Evolutionary conservation across 2,888 invertebrate genomes (phyloP).

Genomic region (Acrobasis repandana): DNA sequence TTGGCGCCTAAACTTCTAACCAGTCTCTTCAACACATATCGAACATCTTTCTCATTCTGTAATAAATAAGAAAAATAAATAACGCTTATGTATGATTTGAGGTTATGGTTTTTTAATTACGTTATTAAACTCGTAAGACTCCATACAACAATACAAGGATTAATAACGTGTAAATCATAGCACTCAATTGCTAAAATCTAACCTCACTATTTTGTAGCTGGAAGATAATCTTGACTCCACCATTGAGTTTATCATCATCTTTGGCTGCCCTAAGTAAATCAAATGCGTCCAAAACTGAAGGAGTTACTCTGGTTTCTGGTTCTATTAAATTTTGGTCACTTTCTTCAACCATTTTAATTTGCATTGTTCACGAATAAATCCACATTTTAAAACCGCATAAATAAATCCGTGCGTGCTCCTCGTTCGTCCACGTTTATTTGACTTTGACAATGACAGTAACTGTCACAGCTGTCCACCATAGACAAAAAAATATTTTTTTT

Average conservation of each 20-base stretch:
- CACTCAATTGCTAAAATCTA: slow-evolving; percentile 40
- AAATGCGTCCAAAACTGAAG: slow-evolving; percentile 72
- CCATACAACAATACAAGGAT: not conserved
- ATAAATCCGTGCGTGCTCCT: not conserved
- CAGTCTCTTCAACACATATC: slow-evolving; percentile 86
- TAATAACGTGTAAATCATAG: not conserved
- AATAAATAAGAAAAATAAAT: slow-evolving; percentile 27
- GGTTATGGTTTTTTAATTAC: not conserved
- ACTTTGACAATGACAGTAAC: slow-evolving; percentile 18
- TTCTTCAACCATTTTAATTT: slow-evolving; percentile 61
- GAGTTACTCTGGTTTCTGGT: slow-evolving; percentile 51
- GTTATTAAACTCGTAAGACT: not conserved
- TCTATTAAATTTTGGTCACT: slow-evolving; percentile 39
- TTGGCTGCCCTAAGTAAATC: slow-evolving; percentile 63
- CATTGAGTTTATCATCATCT: slow-evolving; percentile 64
- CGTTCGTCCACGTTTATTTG: slow-evolving; percentile 26
- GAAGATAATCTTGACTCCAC: slow-evolving; percentile 70
- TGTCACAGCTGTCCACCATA: not conserved
- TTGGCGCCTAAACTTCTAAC: slow-evolving; percentile 89
- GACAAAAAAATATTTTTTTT: not conserved
- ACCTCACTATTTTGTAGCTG: slow-evolving; percentile 68
- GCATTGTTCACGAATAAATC: slow-evolving; percentile 26
- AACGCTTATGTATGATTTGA: slow-evolving; percentile 14
- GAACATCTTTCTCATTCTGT: slow-evolving; percentile 84
- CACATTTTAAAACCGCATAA: slow-evolving; percentile 25